Evolutionary conservation across 92 coral and sea anemone species (phyloP).

Genomic region (Parazoanthus swiftii): DNA sequence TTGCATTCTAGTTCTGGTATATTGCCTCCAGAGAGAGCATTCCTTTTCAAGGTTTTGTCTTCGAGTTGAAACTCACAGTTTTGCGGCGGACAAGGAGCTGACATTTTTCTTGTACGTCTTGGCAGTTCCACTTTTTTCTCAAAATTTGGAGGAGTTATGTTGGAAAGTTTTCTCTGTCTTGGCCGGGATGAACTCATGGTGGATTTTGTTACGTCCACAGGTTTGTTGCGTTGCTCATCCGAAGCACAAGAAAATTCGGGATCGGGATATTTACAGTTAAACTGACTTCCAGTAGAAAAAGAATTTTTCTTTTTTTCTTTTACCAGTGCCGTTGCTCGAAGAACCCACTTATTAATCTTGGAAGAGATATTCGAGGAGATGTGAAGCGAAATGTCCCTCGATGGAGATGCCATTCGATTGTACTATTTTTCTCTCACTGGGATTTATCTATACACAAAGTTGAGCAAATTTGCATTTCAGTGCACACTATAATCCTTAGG

Average conservation of each 20-base stretch:
- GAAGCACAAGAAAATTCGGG: neutral
- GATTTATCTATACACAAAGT: slow-evolving; percentile 13
- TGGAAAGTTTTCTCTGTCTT: slow-evolving; percentile 26
- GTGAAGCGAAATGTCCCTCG: neutral
- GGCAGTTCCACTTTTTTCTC: slow-evolving; percentile 25
- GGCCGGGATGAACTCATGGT: slow-evolving; percentile 22
- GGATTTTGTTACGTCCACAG: neutral
- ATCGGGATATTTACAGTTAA: neutral
- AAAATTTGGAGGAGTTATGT: slow-evolving; percentile 16
- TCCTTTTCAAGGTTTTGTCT: slow-evolving; percentile 14
- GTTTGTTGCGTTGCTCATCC: neutral
- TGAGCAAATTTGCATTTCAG: slow-evolving; percentile 33
- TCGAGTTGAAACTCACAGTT: neutral
- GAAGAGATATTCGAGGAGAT: slow-evolving; percentile 24
- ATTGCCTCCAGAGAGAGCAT: neutral
- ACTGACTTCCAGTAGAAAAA: neutral
- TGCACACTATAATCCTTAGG: slow-evolving; percentile 23
- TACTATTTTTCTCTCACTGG: neutral
- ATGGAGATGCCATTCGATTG: slow-evolving; percentile 22
- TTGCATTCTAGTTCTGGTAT: neutral
- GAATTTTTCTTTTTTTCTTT: slow-evolving; percentile 1
- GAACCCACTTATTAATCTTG: slow-evolving; percentile 24
- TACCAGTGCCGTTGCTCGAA: slow-evolving; percentile 14
- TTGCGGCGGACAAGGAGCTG: slow-evolving; percentile 25
- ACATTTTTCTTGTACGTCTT: slow-evolving; percentile 28